Evolutionary conservation across 2,113 vertebrate species (phyloP).

Genomic region (Sphaerodactylus townsendi): DNA sequence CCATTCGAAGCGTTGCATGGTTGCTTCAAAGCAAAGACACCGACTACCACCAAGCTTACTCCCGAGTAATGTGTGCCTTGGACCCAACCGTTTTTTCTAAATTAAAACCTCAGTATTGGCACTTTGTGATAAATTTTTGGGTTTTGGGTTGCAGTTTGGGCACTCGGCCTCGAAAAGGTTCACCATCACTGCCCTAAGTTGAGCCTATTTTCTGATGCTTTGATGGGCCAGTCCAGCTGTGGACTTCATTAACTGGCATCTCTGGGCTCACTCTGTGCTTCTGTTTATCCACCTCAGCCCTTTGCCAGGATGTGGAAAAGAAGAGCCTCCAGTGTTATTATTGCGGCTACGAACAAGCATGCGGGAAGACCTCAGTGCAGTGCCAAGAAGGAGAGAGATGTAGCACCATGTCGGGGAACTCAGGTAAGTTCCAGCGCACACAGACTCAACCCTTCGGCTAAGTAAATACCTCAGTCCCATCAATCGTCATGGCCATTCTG

Average conservation of each 20-base stretch:
- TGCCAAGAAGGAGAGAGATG: not conserved
- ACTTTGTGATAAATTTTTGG: no score
- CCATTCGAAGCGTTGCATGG: no score
- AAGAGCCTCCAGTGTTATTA: not conserved
- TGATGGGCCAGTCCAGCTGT: not conserved
- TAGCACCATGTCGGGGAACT: not conserved
- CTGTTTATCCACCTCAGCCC: not conserved
- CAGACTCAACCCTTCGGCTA: not conserved
- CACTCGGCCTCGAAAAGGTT: no score
- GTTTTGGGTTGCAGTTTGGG: no score
- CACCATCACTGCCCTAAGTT: no score
- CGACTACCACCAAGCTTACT: no score
- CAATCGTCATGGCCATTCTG: no score
- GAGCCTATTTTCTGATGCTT: no score
- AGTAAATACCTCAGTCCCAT: not conserved
- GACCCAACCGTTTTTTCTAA: no score
- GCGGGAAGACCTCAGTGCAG: not conserved
- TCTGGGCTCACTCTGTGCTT: not conserved
- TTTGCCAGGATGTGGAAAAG: not conserved
- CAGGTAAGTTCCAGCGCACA: not conserved
- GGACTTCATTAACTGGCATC: not conserved
- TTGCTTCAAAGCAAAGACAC: no score
- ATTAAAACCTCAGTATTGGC: no score
- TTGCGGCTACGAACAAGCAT: not conserved
- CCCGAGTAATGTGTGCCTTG: no score